Evolutionary conservation across 2,797 vertebrate species (phyloP).

Genomic region (Melanotaenia nigrans): DNA sequence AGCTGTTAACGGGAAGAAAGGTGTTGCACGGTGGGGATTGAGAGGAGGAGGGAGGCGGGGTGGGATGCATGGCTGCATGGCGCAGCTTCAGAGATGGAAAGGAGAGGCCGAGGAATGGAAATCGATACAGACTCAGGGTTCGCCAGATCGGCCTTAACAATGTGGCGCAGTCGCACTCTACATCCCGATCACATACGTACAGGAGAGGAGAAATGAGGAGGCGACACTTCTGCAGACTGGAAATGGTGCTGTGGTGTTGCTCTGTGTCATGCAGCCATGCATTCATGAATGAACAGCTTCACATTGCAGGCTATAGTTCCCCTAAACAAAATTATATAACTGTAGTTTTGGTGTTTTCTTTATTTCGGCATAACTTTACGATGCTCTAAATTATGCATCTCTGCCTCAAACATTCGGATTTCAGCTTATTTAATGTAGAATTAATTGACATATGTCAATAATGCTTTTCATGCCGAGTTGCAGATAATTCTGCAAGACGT

Average conservation of each 20-base stretch:
- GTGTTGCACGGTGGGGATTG: constrained; percentile 67
- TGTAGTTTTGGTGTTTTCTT: background rate
- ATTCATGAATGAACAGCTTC: background rate
- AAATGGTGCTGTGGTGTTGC: constrained; percentile 12
- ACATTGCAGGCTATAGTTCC: background rate
- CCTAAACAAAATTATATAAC: background rate
- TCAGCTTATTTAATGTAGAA: constrained; percentile 26
- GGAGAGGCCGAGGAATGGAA: constrained; percentile 81
- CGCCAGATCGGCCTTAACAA: constrained; percentile 83
- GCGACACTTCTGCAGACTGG: constrained; percentile 49
- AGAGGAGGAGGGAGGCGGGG: constrained; percentile 10
- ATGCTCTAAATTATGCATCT: background rate
- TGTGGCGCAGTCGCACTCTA: constrained; percentile 77
- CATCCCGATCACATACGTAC: constrained; percentile 75
- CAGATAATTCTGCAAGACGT: constrained; percentile 53
- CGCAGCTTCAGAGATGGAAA: constrained; percentile 79
- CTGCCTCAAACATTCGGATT: constrained; percentile 11
- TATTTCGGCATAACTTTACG: background rate
- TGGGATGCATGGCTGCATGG: constrained; percentile 68
- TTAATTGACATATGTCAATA: constrained; percentile 8
- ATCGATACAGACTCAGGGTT: constrained; percentile 86
- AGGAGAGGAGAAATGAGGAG: constrained; percentile 41
- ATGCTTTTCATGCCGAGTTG: constrained; percentile 8
- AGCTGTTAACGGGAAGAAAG: constrained; percentile 76
- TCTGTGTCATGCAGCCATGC: background rate